Evolutionary conservation across 2,888 invertebrate genomes (phyloP), one percentile per base, ranked within the genome.

Genomic region (Melanchra persicariae): DNA sequence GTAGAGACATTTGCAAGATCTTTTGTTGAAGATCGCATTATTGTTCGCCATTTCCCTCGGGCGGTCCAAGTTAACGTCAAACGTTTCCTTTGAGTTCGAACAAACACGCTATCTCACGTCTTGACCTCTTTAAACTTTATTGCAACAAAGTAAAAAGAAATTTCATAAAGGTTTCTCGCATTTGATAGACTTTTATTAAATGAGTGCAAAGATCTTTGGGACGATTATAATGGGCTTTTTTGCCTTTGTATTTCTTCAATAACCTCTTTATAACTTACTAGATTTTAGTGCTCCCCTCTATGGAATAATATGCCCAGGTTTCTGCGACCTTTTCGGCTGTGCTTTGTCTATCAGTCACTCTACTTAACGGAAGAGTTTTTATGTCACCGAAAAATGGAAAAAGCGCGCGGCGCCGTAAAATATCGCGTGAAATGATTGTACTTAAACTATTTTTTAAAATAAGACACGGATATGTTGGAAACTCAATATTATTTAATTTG

Each of bases 11-110:
- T 43, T 58, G 68, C 66, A 47, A 70, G 71, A 77, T 79, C 63
- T 84, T 85, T 85, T 82, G 62, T 70, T 65, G 57, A 61, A 74
- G 67, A 79, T 74, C 73, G 69, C 75, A 79, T 85, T 87, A 83
- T 81, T 84, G 74, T 82, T 79, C 74, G 74, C 64, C 79, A 80
- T 82, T 85, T 75, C 76, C 77, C 79, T 49, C 59, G 66, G 71
- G 80, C 66, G 69, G n/a, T 34, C 59, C 69, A 70, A 79, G 58
- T 77, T 70, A 65, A 79, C 78, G 74, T 79, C 77, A 81, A 82
- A 73, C 60, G 74, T 72, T 77, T 75, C 69, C 75, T 73, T 81
- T 77, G 68, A 69, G 69, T 61, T 52, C 52, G 57, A 37, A 70
- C 77, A 73, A 83, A 77, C 71, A 71, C 54, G 76, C 70, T 84